phyloP scores from a whole-genome alignment of 2,888 invertebrate species.

The Melieria crassipennis region DNA sequence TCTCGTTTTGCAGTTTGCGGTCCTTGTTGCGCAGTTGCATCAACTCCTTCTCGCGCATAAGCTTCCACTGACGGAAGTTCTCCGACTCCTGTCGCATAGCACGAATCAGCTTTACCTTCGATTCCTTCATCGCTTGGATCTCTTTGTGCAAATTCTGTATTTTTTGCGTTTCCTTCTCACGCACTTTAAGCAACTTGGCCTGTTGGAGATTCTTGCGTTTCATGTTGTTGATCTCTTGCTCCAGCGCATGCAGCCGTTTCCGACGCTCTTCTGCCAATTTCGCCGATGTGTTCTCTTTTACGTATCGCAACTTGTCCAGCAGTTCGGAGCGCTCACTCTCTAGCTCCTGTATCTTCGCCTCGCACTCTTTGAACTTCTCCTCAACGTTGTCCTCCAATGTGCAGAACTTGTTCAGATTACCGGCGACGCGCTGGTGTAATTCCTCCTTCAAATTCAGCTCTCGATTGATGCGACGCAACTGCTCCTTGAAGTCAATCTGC shows the following conservation, averaged over 20 bases:
- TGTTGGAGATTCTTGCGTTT: conserved; percentile 79
- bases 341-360: conserved; percentile 74
- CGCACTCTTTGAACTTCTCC: conserved; percentile 72
- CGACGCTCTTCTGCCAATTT: conserved; percentile 80
- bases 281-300: conserved; percentile 70
- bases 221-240: conserved; percentile 77
- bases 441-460: conserved; percentile 61
- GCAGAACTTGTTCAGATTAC: conserved; percentile 54
- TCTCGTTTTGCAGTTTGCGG: conserved; percentile 81
- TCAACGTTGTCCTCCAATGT: conserved; percentile 66
- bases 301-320: conserved; percentile 72
- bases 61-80: conserved; percentile 83
- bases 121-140: conserved; percentile 80
- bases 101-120: conserved; percentile 82
- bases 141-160: conserved; percentile 79
- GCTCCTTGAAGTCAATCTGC: conserved; percentile 72
- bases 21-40: conserved; percentile 82
- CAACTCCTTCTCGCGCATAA: conserved; percentile 82
- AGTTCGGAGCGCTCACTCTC: conserved; percentile 81
- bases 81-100: conserved; percentile 88
- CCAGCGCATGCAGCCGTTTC: conserved; percentile 80
- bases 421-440: conserved; percentile 58
- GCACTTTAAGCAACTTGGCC: conserved; percentile 73
- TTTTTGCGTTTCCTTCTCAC: conserved; percentile 83
- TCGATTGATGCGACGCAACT: conserved; percentile 73